phyloP scores from a whole-genome alignment of 2,888 invertebrate genomes.

The Himalopsyche anomala region DNA sequence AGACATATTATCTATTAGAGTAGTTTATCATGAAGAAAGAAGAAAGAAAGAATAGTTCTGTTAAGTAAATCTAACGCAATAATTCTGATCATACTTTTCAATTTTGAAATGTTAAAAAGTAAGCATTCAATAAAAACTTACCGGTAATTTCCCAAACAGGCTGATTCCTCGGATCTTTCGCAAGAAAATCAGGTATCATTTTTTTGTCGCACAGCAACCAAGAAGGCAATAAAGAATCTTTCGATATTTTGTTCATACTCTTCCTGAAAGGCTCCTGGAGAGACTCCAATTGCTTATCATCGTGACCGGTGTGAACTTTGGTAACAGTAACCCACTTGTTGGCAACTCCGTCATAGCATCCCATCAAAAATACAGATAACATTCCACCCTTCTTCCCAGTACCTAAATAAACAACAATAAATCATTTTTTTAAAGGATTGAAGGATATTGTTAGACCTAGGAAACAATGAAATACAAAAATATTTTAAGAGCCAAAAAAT shows the following conservation, averaged over 20 bases:
- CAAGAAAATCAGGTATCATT: constrained; percentile 93
- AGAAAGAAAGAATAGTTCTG: too few relatives aligned
- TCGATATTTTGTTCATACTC: constrained; percentile 88
- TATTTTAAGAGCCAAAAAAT: too few relatives aligned
- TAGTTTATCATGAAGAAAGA: too few relatives aligned
- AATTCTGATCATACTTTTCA: too few relatives aligned
- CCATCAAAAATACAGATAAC: constrained; percentile 96
- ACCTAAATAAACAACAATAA: constrained; percentile 69
- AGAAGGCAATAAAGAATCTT: constrained; percentile 83
- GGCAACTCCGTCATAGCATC: constrained; percentile 84
- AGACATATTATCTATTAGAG: too few relatives aligned
- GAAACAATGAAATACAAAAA: too few relatives aligned
- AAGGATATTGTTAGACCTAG: background rate
- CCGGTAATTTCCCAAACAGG: constrained; percentile 98
- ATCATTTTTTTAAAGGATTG: background rate
- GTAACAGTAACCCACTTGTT: constrained; percentile 92
- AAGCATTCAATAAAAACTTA: constrained; percentile 65
- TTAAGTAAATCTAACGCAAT: too few relatives aligned
- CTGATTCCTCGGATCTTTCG: constrained; percentile 87
- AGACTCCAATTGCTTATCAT: constrained; percentile 88
- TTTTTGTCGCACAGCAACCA: constrained; percentile 91
- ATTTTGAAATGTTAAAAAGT: too few relatives aligned
- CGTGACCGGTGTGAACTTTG: constrained; percentile 92
- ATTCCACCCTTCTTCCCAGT: constrained; percentile 94
- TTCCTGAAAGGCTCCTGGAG: constrained; percentile 81